Base-by-base conservation (phyloP, 2,113 vertebrate species). In the Rhinopomastus cyanomelas region DNA sequence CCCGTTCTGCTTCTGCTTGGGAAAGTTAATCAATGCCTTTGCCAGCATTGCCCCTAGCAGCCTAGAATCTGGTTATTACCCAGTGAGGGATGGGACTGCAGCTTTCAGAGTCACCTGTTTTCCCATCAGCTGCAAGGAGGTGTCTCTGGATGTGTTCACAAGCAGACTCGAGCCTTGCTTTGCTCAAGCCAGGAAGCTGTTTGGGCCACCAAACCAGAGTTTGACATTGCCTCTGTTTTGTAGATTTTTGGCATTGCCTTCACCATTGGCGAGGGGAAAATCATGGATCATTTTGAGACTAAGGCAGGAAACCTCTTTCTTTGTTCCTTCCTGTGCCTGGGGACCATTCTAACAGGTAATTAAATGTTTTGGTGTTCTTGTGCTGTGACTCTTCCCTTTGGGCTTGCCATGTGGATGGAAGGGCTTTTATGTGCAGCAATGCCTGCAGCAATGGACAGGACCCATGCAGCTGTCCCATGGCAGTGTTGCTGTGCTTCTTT, bases 201-300 rank as follows among this genome's bases (percentile, higher is more conserved):
- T 87, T 1, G 2, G 18, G n/a, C n/a, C n/a, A n/a, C n/a, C n/a
- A n/a, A n/a, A n/a, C n/a, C n/a, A n/a, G n/a, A n/a, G n/a, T 27
- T 94, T 73, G 61, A 55, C 25, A 49, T 30, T 82, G 65, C 36
- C 52, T 89, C 88, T 95, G 44, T 94, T 51, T 96, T 73, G 71
- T 96, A 99, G 99, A 96, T 99, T 68, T 99, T 99, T 91, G 99
- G 99, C 84, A 98, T 99, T 91, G 98, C 98, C 88, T 99, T 99
- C 95, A 99, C 98, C 87, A 98, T 99, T n/a, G 48, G 95, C 75
- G 98, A 99, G 94, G 98, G 98, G 20, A 97, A 98, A 94, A 98
- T 99, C 59, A 98, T 99, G 2, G 97, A 99, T 64, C 30, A 2
- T 59, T 99, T 98, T 91, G 98, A 97, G 66, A 98, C 98, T 4